Conservation (phyloP, 2,797 vertebrate species). For the Anniella stebbinsi region DNA sequence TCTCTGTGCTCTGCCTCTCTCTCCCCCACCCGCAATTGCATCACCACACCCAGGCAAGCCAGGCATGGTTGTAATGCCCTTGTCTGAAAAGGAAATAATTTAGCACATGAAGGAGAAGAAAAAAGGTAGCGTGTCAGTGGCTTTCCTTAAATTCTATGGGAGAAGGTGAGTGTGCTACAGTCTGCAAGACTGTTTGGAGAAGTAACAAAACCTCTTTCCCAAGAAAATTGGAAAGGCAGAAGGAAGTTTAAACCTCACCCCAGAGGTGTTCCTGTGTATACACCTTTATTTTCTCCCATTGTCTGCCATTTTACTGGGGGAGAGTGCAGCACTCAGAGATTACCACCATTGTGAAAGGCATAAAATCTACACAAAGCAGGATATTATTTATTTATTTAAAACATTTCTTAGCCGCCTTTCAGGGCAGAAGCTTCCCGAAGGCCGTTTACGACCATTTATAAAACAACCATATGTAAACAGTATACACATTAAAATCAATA, state of each 20-base stretch:
- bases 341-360: too few relatives aligned
- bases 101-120: not conserved
- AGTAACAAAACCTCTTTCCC: not conserved
- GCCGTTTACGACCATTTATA: too few relatives aligned
- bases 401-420: too few relatives aligned
- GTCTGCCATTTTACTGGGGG: not conserved
- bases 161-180: not conserved
- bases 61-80: too few relatives aligned
- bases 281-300: not conserved
- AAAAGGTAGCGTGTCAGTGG: not conserved
- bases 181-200: not conserved
- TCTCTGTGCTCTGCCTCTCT: too few relatives aligned
- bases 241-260: not conserved
- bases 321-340: not conserved
- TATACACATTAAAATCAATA: too few relatives aligned
- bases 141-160: not conserved
- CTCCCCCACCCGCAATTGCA: too few relatives aligned
- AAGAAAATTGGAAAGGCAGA: not conserved
- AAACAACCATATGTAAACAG: too few relatives aligned
- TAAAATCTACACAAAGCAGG: too few relatives aligned
- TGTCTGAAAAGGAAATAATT: not conserved
- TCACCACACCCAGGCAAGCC: too few relatives aligned
- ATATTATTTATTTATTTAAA: too few relatives aligned
- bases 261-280: not conserved
- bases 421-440: too few relatives aligned